Percentiles rank a stretch among this genome's conserved stretches.
phyloP scores from a whole-genome alignment of 2,888 invertebrate genomes.

The Chouioia cunea region DNA sequence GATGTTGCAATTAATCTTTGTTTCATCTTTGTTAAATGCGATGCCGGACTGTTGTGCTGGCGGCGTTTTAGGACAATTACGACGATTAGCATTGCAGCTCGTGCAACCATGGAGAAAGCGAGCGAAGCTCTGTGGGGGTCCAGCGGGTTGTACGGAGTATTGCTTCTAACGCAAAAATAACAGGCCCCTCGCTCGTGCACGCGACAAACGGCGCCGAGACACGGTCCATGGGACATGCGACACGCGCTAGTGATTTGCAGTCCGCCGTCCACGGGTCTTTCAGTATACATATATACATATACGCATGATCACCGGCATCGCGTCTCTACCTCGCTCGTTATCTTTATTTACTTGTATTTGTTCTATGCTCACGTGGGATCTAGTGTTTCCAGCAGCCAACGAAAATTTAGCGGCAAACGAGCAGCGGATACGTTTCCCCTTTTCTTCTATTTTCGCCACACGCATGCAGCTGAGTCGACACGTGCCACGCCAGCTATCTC shows the following conservation, averaged over 20 bases:
- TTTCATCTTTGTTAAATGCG: too few species aligned
- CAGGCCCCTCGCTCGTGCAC: slow-evolving; percentile 50
- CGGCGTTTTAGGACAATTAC: too few species aligned
- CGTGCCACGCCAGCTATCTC: slow-evolving; percentile 51
- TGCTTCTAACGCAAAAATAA: slow-evolving; percentile 64
- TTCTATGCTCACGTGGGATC: slow-evolving; percentile 24
- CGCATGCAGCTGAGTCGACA: slow-evolving; percentile 56
- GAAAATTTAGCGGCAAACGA: slow-evolving; percentile 48
- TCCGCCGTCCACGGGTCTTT: slow-evolving; percentile 56
- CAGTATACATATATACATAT: too few species aligned
- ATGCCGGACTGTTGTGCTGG: too few species aligned
- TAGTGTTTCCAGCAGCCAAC: slow-evolving; percentile 52
- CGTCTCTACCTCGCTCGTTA: slow-evolving; percentile 47
- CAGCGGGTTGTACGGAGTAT: slow-evolving; percentile 47
- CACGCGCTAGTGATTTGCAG: slow-evolving; percentile 61
- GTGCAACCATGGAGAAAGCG: too few species aligned
- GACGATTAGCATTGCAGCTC: too few species aligned
- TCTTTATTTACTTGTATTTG: slow-evolving; percentile 15
- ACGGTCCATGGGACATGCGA: too few species aligned
- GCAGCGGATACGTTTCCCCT: slow-evolving; percentile 52
- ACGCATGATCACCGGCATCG: too few species aligned
- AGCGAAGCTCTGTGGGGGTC: too few species aligned
- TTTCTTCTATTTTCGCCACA: slow-evolving; percentile 63
- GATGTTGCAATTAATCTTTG: too few species aligned
- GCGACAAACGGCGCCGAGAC: slow-evolving; percentile 37